Base-by-base conservation (phyloP, 2,888 invertebrate species). In the Strigamia maritima region DNA sequence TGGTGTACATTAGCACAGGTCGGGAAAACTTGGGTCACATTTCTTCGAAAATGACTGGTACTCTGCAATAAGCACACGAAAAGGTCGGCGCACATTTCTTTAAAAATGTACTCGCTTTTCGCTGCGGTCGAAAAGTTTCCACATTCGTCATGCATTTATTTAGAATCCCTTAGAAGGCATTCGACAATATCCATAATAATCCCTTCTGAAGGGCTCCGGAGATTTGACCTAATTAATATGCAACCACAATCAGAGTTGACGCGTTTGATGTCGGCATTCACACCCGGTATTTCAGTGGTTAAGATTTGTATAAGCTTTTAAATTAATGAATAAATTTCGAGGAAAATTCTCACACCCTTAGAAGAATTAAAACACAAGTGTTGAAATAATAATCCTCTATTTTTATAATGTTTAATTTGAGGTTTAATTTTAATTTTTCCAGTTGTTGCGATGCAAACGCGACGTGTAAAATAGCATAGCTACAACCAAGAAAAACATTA, bases 201-300 rank as follows among this genome's bases (percentile, higher is more conserved):
- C 28, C 24, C 7, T 28, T 28, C 70, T 28, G 28, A 16, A 26
- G 6, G 7, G 12, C 14, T 70, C 70, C 2, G 26, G 14, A 28
- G 70, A 70, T 26, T 70, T 70, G 28, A 70, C 70, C 70, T 70
- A 70, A 70, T 70, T 70, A 70, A 70, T 70, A 70, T 70, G 70
- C 70, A 70, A 70, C 70, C 70, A 70, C 70, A 70, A 70, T 70
- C 70, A 70, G 70, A 70, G 28, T 70, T 70, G 70, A 70, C 24
- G 70, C 70, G 65, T 70, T 70, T 70, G 70, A 70, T 70, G 70
- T 26, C 70, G 70, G 70, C 70, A 70, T 70, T 70, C 70, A 28
- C 14, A 26, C 26, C 26, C 7, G 26, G 70, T 70, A 28, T 70
- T 70, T 28, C 70, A 12, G 70, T 70, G 70, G 70, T 70, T 70